Evolutionary conservation across 2,888 invertebrate genomes (phyloP).

Genomic region (Diplolepis rosae): DNA sequence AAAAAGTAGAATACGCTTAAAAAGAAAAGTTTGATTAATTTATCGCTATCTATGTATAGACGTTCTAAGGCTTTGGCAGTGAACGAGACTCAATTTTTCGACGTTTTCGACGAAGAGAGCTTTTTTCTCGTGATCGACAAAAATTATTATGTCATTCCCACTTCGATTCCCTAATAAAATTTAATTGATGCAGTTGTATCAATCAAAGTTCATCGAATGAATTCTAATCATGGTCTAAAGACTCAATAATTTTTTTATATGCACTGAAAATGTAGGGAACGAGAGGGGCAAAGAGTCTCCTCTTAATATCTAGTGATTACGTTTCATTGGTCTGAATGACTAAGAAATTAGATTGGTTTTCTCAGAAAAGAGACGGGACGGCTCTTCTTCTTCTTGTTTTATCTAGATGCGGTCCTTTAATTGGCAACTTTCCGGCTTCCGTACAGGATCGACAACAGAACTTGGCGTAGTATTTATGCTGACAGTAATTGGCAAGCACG

Average conservation of each 20-base stretch:
- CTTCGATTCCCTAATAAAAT: not conserved
- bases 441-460: conserved; percentile 97
- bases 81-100: conserved; percentile 68
- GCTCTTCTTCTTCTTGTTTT: conserved; percentile 59
- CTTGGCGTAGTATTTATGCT: conserved; percentile 92
- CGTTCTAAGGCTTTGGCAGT: conserved; percentile 74
- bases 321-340: conserved; percentile 33
- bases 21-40: conserved; percentile 39
- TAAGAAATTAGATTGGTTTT: conserved; percentile 19
- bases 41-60: conserved; percentile 69
- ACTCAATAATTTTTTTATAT: not conserved
- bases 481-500: conserved; percentile 88
- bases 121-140: not conserved
- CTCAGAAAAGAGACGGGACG: conserved; percentile 41
- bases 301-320: conserved; percentile 37
- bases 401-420: conserved; percentile 73
- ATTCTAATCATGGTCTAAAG: not conserved
- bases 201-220: not conserved
- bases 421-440: conserved; percentile 84
- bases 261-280: not conserved
- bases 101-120: conserved; percentile 51
- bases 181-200: too few species aligned
- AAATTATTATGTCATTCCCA: conserved; percentile 17
- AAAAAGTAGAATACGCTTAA: conserved; percentile 1
- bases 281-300: conserved; percentile 1